Conservation (phyloP, 2,888 invertebrate genomes). For the Labia minor region DNA sequence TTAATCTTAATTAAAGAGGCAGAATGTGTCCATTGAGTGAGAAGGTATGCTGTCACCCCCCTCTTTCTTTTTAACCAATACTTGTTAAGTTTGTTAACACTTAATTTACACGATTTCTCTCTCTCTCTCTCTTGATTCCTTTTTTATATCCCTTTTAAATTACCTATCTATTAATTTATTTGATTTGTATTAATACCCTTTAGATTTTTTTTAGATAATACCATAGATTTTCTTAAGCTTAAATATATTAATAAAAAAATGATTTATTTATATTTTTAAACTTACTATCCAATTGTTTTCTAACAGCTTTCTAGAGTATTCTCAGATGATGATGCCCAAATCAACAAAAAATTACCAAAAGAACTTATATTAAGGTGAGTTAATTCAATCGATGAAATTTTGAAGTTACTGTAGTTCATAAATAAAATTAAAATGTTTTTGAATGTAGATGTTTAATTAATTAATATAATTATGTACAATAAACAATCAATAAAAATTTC, state of each 20-base stretch:
- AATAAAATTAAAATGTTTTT: too few species aligned
- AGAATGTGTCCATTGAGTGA: slow-evolving; percentile 13
- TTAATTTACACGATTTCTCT: neutral
- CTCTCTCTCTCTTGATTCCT: neutral
- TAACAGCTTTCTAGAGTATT: slow-evolving; percentile 61
- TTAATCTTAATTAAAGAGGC: slow-evolving; percentile 5
- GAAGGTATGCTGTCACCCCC: neutral
- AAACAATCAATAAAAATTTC: too few species aligned
- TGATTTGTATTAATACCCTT: too few species aligned
- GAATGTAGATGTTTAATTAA: too few species aligned
- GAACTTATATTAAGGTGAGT: slow-evolving; percentile 71
- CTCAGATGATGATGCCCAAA: slow-evolving; percentile 72
- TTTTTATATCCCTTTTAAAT: neutral
- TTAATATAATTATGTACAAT: too few species aligned
- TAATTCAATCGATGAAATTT: too few species aligned
- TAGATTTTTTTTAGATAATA: too few species aligned
- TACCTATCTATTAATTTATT: too few species aligned
- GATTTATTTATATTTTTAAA: too few species aligned
- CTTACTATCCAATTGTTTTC: neutral
- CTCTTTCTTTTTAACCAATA: neutral
- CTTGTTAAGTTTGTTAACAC: neutral
- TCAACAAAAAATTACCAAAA: slow-evolving; percentile 92
- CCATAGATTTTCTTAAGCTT: too few species aligned
- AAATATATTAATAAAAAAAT: too few species aligned
- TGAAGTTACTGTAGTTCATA: too few species aligned